Conservation (phyloP, 1,140 invertebrate species). For the Reticulitermes speratus region DNA sequence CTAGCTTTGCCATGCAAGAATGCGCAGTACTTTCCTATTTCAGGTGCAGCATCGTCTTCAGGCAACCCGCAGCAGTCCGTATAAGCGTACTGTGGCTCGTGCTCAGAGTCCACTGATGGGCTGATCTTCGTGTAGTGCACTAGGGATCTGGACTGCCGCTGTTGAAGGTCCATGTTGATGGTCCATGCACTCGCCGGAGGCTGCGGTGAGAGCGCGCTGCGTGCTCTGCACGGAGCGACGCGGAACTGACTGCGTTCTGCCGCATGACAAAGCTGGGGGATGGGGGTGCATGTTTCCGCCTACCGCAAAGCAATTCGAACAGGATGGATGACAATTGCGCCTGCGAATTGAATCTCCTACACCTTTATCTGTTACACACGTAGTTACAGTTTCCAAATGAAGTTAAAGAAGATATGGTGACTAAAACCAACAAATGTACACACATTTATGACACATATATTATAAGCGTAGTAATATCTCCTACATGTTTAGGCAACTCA, state of each 20-base stretch:
- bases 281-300: not conserved
- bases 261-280: not conserved
- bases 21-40: not conserved
- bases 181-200: not conserved
- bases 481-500: too few relatives aligned
- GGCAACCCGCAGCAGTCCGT: not conserved
- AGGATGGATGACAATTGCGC: not conserved
- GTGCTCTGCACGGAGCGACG: not conserved
- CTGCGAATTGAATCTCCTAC: not conserved
- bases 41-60: not conserved
- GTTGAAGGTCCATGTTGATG: not conserved
- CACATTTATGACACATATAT: too few relatives aligned
- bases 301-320: not conserved
- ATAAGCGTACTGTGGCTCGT: not conserved
- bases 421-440: too few relatives aligned
- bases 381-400: not conserved
- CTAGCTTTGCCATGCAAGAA: too few relatives aligned
- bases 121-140: constrained; percentile 5
- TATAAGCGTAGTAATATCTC: too few relatives aligned
- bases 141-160: not conserved
- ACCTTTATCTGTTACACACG: too few relatives aligned
- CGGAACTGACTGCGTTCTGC: not conserved
- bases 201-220: not conserved
- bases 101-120: not conserved
- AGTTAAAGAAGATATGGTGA: not conserved